Base-by-base conservation (phyloP, 1,140 invertebrate genomes). In the Papilio dardanus region DNA sequence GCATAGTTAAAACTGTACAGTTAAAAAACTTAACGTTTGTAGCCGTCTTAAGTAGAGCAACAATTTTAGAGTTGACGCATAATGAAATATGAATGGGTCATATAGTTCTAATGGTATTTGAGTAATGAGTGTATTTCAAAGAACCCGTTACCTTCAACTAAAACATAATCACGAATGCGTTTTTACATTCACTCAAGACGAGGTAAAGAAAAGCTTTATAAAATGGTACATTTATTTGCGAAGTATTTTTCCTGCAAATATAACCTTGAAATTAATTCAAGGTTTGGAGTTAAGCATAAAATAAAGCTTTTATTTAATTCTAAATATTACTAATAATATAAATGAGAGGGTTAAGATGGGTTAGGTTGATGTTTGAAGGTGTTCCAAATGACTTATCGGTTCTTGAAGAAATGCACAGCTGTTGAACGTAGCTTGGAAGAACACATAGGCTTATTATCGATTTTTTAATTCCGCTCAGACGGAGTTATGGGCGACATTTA, bases 121-220 rank as follows among this genome's bases (percentile, higher is more conserved):
- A 10, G 54, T 62, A 62, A 62, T 62, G 54, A 62, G 24, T 62
- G 10, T 30, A 28, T 14, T 54, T 54, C 50, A 54, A 54, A 62
- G 24, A 62, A 28, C 21, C 54, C 54, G 54, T 58, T 14, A 58
- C 54, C 54, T 62, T 1, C 54, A 62, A 21, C 30, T 62, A 30
- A 62, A 28, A 62, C 8, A 2, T 28, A 30, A 62, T 62, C 30
- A 62, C 54, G 54, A 62, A 62, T 16, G 54, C 54, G 30, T 24
- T 58, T 54, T 1, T 14, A 28, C 54, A 12, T 62, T 28, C 21
- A 24, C 21, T 28, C 54, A 24, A 58, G 0, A 16, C 10, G 21
- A 10, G 12, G 54, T 62, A 28, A 28, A 62, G 30, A 62, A 28
- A 28, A 62, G 8, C 2, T 1, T 19, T 28, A 5, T n/a, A n/a